Percentiles rank a stretch among this genome's conserved stretches.
phyloP scores from a whole-genome alignment of 2,797 vertebrate genomes.

The Steatocranus sp. region DNA sequence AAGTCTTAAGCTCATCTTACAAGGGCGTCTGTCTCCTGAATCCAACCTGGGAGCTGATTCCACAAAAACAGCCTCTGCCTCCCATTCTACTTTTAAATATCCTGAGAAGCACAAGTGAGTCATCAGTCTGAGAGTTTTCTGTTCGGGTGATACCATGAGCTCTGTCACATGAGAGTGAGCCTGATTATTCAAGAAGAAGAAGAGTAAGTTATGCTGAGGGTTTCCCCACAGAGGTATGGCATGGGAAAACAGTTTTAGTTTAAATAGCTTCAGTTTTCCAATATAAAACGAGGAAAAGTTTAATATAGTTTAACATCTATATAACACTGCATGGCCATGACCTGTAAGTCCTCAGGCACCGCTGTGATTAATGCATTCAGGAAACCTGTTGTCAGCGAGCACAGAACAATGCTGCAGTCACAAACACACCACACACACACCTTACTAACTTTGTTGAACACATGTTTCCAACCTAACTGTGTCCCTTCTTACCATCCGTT shows the following conservation, averaged over 20 bases:
- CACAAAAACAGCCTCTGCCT: not conserved
- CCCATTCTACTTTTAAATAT: not conserved
- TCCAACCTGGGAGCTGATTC: not conserved
- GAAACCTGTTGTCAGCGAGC: not conserved
- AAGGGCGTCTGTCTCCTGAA: not conserved
- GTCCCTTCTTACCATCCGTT: conserved; percentile 77
- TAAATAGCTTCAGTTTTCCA: not conserved
- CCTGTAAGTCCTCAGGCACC: not conserved
- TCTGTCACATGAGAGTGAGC: not conserved
- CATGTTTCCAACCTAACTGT: not conserved
- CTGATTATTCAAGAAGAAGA: not conserved
- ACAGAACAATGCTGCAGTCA: not conserved
- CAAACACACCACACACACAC: not conserved
- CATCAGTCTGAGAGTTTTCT: not conserved
- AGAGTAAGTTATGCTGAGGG: not conserved
- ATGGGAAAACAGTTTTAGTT: not conserved
- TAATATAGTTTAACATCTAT: not conserved
- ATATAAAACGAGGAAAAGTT: not conserved
- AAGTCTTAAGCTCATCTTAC: not conserved
- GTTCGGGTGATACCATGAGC: not conserved
- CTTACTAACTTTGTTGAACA: not conserved
- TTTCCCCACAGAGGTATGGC: not conserved
- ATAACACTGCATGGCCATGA: not conserved
- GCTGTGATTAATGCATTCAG: not conserved
- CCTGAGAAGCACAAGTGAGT: not conserved